Evolutionary conservation across 2,888 invertebrate species (phyloP), one percentile per base, ranked within the genome.

Genomic region (Stenolophus ochropezus): DNA sequence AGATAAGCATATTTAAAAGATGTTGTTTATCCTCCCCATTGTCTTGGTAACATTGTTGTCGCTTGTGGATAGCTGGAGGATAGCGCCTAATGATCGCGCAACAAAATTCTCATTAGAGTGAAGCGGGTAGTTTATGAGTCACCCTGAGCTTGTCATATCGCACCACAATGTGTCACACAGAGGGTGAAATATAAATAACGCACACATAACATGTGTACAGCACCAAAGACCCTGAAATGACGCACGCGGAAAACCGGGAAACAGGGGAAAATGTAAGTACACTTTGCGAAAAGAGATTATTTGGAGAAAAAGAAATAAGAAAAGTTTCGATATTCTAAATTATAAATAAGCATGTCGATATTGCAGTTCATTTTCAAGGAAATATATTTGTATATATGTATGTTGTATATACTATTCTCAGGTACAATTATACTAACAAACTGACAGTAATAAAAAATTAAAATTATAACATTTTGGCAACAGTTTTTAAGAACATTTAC

Each of bases 31-130:
- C 11, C 6, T 11, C 33, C 33, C 1, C 33, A 42, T 42, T 42
- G 33, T 8, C 33, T 42, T 42, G 6, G 8, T 8, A 42, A 42
- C 33, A 42, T 11, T 42, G 33, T 42, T 3, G 33, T 18, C 18
- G 51, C 4, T 51, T 2, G 51, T 2, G 1, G 18, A 14, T 53
- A 18, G 18, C 16, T 6, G 6, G 4, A 14, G 51, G 51, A 18
- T 18, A n/a, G 16, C 18, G 27, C 71, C 71, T 61, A 61, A 61
- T 25, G 23, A 23, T 61, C 23, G 8, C 5, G 61, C 61, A 61
- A 61, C 61, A 4, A 61, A 27, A 23, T 14, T 20, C 61, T 61
- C 61, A 21, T 61, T 61, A 61, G 11, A 25, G 61, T 14, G 23
- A 5, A 18, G 61, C 21, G 14, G 11, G 61, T 23, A 14, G 23